Evolutionary conservation across 2,113 vertebrate species (phyloP), one percentile per base, ranked within the genome.

Genomic region (Dipodomys stephensi): DNA sequence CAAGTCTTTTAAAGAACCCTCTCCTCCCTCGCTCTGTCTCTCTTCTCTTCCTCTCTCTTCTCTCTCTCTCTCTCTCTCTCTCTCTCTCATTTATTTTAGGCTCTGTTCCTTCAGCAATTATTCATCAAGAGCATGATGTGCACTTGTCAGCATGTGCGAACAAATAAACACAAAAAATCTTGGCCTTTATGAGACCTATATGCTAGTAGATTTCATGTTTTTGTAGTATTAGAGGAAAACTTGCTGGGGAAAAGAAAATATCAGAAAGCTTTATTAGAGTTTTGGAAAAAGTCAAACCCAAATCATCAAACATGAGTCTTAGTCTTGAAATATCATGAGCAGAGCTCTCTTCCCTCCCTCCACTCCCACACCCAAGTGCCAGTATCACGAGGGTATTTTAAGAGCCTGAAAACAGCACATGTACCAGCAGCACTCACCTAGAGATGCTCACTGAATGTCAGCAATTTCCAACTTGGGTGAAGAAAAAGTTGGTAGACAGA

Each of bases 211-310:
- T 13, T 92, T 84, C 46, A 44, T 67, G 44, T 84, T 87, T 16
- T 23, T 35, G 7, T 79, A 32, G 32, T 23, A 68, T n/a, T 49
- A 28, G 19, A 90, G 49, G 15, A 65, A 74, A 80, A 84, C 20
- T n/a, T n/a, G 7, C 27, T 80, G 6, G 20, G 27, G 7, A n/a
- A 30, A 80, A 68, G 71, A 74, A 39, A 82, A 81, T 68, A 87
- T 30, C 72, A 18, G 62, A 83, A 85, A 72, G 46, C 8, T 69
- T 62, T 71, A 49, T 57, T 18, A 85, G 20, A 35, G 5, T 27
- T 92, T 95, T 92, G 78, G n/a, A 78, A 30, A 93, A 74, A 10
- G 60, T 67, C 76, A 57, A 76, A 88, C 16, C 35, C 27, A 92
- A 73, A 65, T 62, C 46, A 4, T n/a, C 53, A 83, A 86, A 18